A percentile compares a stretch with the other conserved stretches of the same genome.
These are phyloP conservation scores for Leptobrachium ailaonicum DNA, from an alignment of 2,113 vertebrate genomes.

Conservation along the genomic window DNA sequence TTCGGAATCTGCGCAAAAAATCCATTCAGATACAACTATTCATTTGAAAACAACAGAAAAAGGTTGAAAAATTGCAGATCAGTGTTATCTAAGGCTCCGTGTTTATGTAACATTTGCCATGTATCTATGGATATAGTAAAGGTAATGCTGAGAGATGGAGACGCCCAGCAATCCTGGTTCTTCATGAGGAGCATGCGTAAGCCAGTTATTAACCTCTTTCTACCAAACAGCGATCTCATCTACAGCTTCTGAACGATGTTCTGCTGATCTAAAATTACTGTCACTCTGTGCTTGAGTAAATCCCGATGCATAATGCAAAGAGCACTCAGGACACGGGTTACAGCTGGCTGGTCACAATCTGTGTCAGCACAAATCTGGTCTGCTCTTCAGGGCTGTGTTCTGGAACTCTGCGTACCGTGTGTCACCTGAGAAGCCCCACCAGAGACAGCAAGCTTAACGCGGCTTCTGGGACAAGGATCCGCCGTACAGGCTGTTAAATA, in stretches of 20 bases:
- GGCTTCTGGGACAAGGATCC: constrained; percentile 9
- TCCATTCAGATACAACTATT: no score
- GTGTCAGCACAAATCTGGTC: constrained; percentile 47
- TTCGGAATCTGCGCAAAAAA: no score
- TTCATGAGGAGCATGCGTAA: no score
- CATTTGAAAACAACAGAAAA: no score
- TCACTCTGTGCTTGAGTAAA: constrained; percentile 22
- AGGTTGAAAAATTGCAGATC: no score
- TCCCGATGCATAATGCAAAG: constrained; percentile 38
- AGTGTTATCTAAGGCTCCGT: no score
- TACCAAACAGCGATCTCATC: constrained; percentile 19
- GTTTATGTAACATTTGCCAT: no score
- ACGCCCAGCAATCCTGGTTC: no score
- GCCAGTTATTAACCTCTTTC: no score
- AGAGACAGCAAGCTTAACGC: neutral
- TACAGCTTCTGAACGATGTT: constrained; percentile 9
- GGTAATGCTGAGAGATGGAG: no score
- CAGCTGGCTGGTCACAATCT: constrained; percentile 36
- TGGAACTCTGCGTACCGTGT: neutral
- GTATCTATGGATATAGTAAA: no score
- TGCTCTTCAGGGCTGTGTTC: neutral
- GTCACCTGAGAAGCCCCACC: constrained; percentile 30
- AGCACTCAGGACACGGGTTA: constrained; percentile 37
- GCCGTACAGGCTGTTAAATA: constrained; percentile 26
- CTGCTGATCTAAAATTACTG: constrained; percentile 11